Conservation (phyloP, 2,797 vertebrate species). For the Neoniphon sammara region DNA sequence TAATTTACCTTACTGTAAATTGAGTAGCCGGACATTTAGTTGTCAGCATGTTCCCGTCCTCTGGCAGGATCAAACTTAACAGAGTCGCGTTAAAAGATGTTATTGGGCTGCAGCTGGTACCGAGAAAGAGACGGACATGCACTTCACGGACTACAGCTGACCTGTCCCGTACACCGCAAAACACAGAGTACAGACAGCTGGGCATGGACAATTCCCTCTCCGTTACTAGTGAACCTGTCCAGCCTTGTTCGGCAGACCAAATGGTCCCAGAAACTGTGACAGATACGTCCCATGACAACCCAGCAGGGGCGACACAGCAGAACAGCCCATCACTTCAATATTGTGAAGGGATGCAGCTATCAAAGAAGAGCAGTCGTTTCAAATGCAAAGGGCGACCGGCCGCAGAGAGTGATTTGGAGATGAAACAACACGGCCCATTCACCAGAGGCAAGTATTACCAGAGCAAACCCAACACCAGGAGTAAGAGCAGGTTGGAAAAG, state of each 20-base stretch:
- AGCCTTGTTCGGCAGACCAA: background rate
- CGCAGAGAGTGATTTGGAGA: background rate
- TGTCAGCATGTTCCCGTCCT: conserved; percentile 52
- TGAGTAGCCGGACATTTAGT: conserved; percentile 2
- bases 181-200: background rate
- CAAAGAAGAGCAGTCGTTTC: background rate
- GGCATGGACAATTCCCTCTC: background rate
- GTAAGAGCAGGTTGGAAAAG: background rate
- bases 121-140: conserved; percentile 24
- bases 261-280: background rate
- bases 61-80: conserved; percentile 57
- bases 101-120: background rate
- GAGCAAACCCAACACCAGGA: conserved; percentile 19
- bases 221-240: background rate
- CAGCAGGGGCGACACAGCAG: background rate
- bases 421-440: background rate
- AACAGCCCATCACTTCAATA: background rate
- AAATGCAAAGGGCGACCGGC: background rate
- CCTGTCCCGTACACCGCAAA: background rate
- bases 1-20: too few relatives aligned
- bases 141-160: background rate
- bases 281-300: rapidly evolving
- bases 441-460: conserved; percentile 40
- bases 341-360: background rate
- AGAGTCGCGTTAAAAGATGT: conserved; percentile 45